Conservation (phyloP, 1,140 invertebrate genomes). For the Paralvinella palmiformis region DNA sequence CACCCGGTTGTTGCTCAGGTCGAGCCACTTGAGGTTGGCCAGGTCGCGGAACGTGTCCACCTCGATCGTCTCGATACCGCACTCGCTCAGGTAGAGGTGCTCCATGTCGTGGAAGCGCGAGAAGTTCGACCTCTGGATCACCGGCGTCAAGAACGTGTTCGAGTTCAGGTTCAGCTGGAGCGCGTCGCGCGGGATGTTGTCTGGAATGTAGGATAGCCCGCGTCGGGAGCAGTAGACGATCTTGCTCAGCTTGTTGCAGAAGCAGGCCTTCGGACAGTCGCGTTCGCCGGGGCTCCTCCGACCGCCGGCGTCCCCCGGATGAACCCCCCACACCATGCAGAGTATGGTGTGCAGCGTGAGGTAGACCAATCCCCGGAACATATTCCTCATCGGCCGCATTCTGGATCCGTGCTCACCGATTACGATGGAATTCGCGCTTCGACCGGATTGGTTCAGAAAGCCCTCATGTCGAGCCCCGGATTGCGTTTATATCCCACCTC, state of each 20-base stretch:
- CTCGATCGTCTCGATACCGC: slow-evolving; percentile 43
- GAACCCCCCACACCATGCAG: too few relatives aligned
- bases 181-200: slow-evolving; percentile 39
- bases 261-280: slow-evolving; percentile 40
- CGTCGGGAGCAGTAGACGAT: slow-evolving; percentile 44
- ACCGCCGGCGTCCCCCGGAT: neutral
- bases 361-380: too few relatives aligned
- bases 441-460: too few relatives aligned
- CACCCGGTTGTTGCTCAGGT: slow-evolving; percentile 45
- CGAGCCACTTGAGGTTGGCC: slow-evolving; percentile 41
- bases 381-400: too few relatives aligned
- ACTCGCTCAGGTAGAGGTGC: slow-evolving; percentile 43
- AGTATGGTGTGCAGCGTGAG: too few relatives aligned
- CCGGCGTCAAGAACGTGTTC: slow-evolving; percentile 36
- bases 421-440: too few relatives aligned
- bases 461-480: too few relatives aligned
- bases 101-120: slow-evolving; percentile 32
- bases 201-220: slow-evolving; percentile 35
- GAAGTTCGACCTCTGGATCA: slow-evolving; percentile 36
- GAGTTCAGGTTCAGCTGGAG: slow-evolving; percentile 43
- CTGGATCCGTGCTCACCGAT: too few relatives aligned
- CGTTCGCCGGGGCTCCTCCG: neutral
- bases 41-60: slow-evolving; percentile 43
- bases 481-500: too few relatives aligned
- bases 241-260: slow-evolving; percentile 39